These are phyloP conservation scores for Poecilia gillii DNA, from an alignment of 2,797 vertebrate species.

Conservation along the genomic window DNA sequence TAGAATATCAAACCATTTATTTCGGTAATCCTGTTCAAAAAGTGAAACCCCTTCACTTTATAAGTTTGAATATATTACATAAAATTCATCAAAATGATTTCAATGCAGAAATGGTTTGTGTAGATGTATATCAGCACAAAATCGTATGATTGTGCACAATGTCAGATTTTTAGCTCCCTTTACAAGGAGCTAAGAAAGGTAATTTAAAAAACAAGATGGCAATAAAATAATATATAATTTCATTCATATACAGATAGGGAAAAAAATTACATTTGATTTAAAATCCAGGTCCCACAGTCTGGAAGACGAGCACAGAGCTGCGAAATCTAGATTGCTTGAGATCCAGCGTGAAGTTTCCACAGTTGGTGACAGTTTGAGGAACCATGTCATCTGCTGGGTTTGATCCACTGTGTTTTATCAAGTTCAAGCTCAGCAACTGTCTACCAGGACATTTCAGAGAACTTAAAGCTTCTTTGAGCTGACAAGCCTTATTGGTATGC, in stretches of 20 bases:
- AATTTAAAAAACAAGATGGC: neutral
- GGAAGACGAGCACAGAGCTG: neutral
- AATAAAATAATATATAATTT: too few relatives aligned
- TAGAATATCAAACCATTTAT: neutral
- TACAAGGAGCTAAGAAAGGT: neutral
- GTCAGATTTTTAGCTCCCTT: neutral
- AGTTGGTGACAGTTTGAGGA: neutral
- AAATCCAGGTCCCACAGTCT: neutral
- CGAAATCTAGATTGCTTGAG: neutral
- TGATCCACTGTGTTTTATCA: neutral
- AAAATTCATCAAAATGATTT: neutral
- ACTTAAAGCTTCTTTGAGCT: neutral
- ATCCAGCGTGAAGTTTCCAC: neutral
- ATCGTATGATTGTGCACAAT: too few relatives aligned
- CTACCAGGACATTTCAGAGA: neutral
- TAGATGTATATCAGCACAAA: neutral
- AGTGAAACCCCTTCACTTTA: neutral
- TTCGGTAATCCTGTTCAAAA: neutral
- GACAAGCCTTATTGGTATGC: neutral
- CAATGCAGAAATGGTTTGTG: neutral
- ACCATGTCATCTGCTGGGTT: neutral
- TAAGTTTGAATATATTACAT: neutral
- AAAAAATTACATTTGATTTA: neutral
- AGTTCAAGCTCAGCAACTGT: neutral
- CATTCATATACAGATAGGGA: neutral